Conservation (phyloP, 1,140 invertebrate species). For the Drosophila mayri region DNA sequence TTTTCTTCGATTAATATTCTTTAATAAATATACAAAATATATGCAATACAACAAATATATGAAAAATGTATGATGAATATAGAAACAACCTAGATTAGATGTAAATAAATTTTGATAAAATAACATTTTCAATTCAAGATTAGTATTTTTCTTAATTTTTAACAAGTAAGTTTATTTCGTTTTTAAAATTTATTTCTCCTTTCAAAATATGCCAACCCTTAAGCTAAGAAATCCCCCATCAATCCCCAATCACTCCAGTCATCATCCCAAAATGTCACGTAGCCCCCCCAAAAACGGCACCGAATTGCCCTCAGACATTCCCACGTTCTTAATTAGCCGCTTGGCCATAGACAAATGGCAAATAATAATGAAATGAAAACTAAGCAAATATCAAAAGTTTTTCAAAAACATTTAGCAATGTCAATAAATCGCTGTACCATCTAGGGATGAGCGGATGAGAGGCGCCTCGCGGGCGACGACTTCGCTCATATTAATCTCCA, state of each 20-base stretch:
- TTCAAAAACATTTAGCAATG: constrained; percentile 80
- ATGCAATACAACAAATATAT: too few species aligned
- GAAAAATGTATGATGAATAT: too few species aligned
- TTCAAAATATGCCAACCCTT: not conserved
- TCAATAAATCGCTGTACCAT: constrained; percentile 55
- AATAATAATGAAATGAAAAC: constrained; percentile 53
- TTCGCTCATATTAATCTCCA: constrained; percentile 76
- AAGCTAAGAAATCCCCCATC: not conserved
- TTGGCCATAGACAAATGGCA: constrained; percentile 28
- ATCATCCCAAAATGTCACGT: constrained; percentile 40
- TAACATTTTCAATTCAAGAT: too few species aligned
- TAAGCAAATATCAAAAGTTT: constrained; percentile 63
- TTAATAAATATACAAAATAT: too few species aligned
- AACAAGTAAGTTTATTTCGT: too few species aligned
- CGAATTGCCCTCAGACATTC: constrained; percentile 40
- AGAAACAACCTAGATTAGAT: too few species aligned
- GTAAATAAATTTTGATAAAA: too few species aligned
- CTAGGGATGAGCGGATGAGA: constrained; percentile 9
- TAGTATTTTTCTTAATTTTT: too few species aligned
- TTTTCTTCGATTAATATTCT: too few species aligned
- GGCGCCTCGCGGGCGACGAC: constrained; percentile 34
- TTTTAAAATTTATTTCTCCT: too few species aligned
- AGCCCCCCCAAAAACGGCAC: not conserved
- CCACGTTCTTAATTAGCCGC: constrained; percentile 76
- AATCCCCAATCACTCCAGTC: constrained; percentile 17